Evolutionary conservation across 2,113 vertebrate genomes (phyloP).

Genomic region (Scytalopus superciliaris): DNA sequence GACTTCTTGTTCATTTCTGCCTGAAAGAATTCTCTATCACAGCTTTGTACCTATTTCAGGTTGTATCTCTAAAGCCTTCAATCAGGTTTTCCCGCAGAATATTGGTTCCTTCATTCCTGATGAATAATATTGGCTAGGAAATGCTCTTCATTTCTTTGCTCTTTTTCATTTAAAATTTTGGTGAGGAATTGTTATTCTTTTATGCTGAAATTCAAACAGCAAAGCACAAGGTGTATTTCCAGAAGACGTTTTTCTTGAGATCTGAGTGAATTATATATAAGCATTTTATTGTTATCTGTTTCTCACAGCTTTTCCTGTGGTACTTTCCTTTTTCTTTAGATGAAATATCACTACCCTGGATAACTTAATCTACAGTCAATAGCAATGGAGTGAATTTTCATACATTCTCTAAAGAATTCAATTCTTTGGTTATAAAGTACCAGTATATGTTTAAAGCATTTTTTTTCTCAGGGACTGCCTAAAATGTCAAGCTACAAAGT

Average conservation of each 20-base stretch:
- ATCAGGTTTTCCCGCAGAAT: neutral
- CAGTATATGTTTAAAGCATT: neutral
- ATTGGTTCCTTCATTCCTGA: neutral
- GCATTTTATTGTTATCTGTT: neutral
- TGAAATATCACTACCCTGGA: neutral
- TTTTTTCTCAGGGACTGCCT: neutral
- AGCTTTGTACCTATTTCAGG: neutral
- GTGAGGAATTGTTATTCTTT: neutral
- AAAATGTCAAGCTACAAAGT: neutral
- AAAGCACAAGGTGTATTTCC: neutral
- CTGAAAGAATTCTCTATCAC: neutral
- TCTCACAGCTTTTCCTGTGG: neutral
- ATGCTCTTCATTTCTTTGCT: neutral
- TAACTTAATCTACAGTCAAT: neutral
- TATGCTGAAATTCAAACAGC: neutral
- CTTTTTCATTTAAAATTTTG: neutral
- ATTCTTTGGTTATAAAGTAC: neutral
- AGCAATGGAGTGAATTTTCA: neutral
- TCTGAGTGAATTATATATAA: neutral
- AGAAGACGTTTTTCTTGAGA: neutral
- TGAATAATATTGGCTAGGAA: neutral
- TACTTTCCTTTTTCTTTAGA: neutral
- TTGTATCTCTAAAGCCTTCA: neutral
- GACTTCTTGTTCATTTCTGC: neutral
- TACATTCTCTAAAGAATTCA: neutral